Evolutionary conservation across 1,140 invertebrate species (phyloP).

Genomic region (Musca vetustissima): DNA sequence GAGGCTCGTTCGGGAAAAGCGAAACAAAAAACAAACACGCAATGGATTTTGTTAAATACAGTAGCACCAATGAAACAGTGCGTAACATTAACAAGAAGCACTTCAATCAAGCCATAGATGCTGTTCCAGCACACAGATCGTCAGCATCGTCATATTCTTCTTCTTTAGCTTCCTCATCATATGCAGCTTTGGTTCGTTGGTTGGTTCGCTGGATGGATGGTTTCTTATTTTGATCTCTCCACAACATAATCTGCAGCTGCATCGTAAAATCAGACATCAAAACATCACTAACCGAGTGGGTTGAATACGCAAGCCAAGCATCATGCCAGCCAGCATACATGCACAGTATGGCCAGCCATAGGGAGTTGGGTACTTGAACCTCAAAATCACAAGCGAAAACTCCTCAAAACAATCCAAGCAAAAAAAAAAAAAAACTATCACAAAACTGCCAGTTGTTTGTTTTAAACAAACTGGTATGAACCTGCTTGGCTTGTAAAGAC

Average conservation of each 20-base stretch:
- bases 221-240: no score
- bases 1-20: no score
- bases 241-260: slow-evolving; percentile 20
- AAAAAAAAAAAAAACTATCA: not conserved
- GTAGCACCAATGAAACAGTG: slow-evolving; percentile 12
- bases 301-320: slow-evolving; percentile 1
- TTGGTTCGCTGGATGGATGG: no score
- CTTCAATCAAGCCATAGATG: no score
- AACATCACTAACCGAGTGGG: not conserved
- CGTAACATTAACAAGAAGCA: slow-evolving; percentile 20
- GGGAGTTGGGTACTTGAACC: slow-evolving; percentile 21
- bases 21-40: no score
- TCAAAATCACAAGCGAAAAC: not conserved
- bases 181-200: no score
- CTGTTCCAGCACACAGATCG: not conserved
- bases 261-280: slow-evolving; percentile 2
- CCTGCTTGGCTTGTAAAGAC: not conserved
- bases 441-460: slow-evolving; percentile 16
- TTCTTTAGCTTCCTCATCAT: slow-evolving; percentile 4
- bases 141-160: no score
- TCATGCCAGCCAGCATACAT: not conserved
- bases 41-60: not conserved
- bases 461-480: slow-evolving; percentile 19
- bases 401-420: not conserved
- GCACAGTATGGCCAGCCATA: no score